Base-by-base conservation (phyloP, 2,888 invertebrate genomes). In the Tinea trinotella region DNA sequence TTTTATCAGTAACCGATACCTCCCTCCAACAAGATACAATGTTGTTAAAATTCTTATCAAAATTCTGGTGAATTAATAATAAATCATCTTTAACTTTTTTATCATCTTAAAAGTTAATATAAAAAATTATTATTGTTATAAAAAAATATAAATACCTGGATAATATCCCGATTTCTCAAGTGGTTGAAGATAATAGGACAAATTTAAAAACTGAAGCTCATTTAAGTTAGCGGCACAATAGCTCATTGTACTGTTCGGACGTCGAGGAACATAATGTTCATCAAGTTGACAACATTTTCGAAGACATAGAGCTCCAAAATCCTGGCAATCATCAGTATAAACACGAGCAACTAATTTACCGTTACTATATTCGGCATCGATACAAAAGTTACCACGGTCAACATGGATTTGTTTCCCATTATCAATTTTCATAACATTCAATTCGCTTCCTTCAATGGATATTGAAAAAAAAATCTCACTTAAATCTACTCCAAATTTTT, bases 231-330 rank as follows among this genome's bases (percentile, higher is more conserved):
- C 69, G 3, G 70, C 67, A 61, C 87, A 87, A 10, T n/a, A 59
- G 61, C 83, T 83, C 0, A 56, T 59, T 19, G 66, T 68, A 40
- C 65, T 67, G 9, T 67, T 67, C 59, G 84, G 83, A 7, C 62
- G 62, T 10, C 65, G 59, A 3, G 74, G 70, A 57, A 62, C 68
- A 56, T 70, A 88, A 61, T 88, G 86, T 40, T 87, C 62, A 10
- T 88, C 89, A 19, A 87, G 71, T 1, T 86, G 85, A 61, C 89
- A 89, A 60, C 89, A 89, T 63, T 89, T 89, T 55, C 76, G 79
- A 3, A 88, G 58, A 59, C 88, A 87, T 58, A 64, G 75, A 2
- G 81, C 81, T 19, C 68, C 74, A 58, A 70, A 81, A 3, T 58
- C 59, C 0, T 63, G 57, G 59, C 77, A 82, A 56, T 78, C 66